Conservation (phyloP, 2,888 invertebrate species). For the Epirrita christyi region DNA sequence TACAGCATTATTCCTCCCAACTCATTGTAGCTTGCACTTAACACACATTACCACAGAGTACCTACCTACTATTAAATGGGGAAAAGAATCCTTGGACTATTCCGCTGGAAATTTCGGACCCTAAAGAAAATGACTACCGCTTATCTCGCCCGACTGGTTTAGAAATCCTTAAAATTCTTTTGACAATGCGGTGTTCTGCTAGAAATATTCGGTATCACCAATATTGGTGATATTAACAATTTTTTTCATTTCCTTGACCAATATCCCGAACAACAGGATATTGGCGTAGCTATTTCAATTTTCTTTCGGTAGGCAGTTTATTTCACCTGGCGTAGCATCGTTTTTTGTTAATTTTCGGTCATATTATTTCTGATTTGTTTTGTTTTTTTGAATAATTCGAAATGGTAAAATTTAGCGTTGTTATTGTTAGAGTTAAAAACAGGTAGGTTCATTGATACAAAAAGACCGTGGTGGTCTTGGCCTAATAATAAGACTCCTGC, state of each 20-base stretch:
- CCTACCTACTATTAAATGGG: conserved; percentile 4
- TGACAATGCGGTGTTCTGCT: conserved; percentile 25
- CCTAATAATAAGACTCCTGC: too few species aligned
- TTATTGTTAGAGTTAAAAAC: too few species aligned
- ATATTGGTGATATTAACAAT: conserved; percentile 48
- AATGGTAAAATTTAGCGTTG: too few species aligned
- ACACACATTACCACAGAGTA: neutral
- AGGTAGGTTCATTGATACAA: too few species aligned
- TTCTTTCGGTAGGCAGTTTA: conserved; percentile 59
- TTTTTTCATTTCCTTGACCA: conserved; percentile 73
- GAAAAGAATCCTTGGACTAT: conserved; percentile 4
- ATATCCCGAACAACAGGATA: conserved; percentile 68
- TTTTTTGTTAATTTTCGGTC: too few species aligned
- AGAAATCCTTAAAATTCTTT: conserved; percentile 36
- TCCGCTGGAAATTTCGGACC: conserved; percentile 31
- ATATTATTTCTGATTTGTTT: too few species aligned
- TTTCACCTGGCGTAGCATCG: conserved; percentile 42
- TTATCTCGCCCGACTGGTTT: conserved; percentile 39
- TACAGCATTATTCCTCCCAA: neutral
- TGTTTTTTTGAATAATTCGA: too few species aligned
- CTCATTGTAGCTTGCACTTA: too few species aligned
- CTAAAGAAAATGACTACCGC: conserved; percentile 39
- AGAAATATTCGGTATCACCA: conserved; percentile 35
- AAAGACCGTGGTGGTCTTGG: too few species aligned
- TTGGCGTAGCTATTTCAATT: conserved; percentile 75